Conservation (phyloP, 2,113 vertebrate species). For the Diadophis punctatus region DNA sequence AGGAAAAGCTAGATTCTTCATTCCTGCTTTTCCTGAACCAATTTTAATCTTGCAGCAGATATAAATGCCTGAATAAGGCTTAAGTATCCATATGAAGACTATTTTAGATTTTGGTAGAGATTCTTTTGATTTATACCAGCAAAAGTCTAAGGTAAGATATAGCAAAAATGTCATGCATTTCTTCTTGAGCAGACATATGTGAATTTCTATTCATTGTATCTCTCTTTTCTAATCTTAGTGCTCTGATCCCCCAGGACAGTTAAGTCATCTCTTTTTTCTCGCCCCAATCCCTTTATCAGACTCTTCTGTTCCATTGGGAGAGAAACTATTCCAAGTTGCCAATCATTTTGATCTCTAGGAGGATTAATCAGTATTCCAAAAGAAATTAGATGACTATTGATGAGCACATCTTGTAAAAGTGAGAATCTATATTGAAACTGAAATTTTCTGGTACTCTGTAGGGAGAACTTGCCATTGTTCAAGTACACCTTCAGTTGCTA, state of each 20-base stretch:
- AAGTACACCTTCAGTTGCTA: not conserved
- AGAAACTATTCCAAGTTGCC: constrained; percentile 19
- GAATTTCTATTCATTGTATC: constrained; percentile 11
- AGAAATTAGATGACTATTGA: constrained; percentile 19
- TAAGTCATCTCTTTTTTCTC: not conserved
- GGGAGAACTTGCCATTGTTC: not conserved
- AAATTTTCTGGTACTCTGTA: not conserved
- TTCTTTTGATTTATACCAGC: not conserved
- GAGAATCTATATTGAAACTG: constrained; percentile 22
- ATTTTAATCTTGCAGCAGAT: not conserved
- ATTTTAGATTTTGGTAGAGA: accelerated
- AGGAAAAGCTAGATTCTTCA: not conserved
- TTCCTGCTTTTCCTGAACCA: not conserved
- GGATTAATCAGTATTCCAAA: constrained; percentile 30
- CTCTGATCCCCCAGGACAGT: constrained; percentile 15
- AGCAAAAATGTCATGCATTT: not conserved
- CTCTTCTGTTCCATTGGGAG: not conserved
- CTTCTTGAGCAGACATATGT: constrained; percentile 4
- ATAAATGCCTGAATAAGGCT: not conserved
- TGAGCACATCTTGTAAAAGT: not conserved
- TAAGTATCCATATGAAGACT: not conserved
- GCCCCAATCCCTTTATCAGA: constrained; percentile 1
- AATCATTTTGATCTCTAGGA: constrained; percentile 9
- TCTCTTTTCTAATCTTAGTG: constrained; percentile 22
- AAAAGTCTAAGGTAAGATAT: not conserved